Conservation (phyloP, 1,140 invertebrate genomes). For the Paralvinella palmiformis region DNA sequence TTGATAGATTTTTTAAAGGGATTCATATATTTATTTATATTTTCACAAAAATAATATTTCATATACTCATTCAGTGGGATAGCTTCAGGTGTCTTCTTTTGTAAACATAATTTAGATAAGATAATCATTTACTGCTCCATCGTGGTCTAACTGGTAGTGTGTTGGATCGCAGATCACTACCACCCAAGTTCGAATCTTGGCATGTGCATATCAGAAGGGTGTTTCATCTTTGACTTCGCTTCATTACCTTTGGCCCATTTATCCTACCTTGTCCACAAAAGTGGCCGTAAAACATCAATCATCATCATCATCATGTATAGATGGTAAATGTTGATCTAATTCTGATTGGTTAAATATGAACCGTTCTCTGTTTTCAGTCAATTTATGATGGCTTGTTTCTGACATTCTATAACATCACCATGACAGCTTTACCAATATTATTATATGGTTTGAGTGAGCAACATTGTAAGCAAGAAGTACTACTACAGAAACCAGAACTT, state of each 20-base stretch:
- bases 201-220: not conserved
- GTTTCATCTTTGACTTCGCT: not conserved
- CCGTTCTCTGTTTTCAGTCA: conserved; percentile 33
- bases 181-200: not conserved
- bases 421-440: conserved; percentile 46
- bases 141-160: too few species aligned
- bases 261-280: too few species aligned
- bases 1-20: too few species aligned
- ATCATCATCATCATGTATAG: too few species aligned
- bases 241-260: not conserved
- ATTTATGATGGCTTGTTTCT: conserved; percentile 44
- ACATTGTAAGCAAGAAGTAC: conserved; percentile 59
- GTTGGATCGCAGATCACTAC: too few species aligned
- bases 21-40: too few species aligned
- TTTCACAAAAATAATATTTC: too few species aligned
- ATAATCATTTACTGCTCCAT: too few species aligned
- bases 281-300: too few species aligned
- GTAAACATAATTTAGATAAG: too few species aligned
- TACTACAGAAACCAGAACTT: conserved; percentile 62
- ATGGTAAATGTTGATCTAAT: not conserved
- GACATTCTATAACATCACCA: conserved; percentile 47
- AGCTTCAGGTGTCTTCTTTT: too few species aligned
- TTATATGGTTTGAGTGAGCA: conserved; percentile 78
- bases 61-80: too few species aligned
- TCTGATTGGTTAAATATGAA: not conserved